Percentiles rank a stretch among this genome's conserved stretches.
These are phyloP conservation scores for Imbricaverruca yamaguchii DNA, from an alignment of 2,888 invertebrate species.

Conservation along the genomic window DNA sequence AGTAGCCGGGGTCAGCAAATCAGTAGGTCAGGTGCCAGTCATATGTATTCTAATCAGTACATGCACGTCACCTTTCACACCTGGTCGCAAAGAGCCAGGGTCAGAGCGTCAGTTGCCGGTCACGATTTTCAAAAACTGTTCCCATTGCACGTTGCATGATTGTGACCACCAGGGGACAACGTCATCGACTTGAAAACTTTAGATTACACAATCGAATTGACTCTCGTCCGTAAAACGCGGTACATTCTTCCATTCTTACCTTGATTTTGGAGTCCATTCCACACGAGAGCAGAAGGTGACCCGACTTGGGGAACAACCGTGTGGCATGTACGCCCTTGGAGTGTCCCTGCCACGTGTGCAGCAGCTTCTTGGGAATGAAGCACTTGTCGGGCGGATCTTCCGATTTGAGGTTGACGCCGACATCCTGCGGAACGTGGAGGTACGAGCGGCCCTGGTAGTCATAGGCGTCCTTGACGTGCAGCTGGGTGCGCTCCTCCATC, in stretches of 20 bases:
- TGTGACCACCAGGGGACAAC: no score
- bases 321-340: slow-evolving; percentile 92
- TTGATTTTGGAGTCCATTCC: slow-evolving; percentile 97
- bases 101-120: no score
- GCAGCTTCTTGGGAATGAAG: slow-evolving; percentile 89
- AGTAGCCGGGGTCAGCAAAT: slow-evolving; percentile 2
- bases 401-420: slow-evolving; percentile 78
- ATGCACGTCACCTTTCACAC: no score
- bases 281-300: slow-evolving; percentile 87
- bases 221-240: no score
- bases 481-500: slow-evolving; percentile 86
- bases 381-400: slow-evolving; percentile 87
- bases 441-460: slow-evolving; percentile 98
- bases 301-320: slow-evolving; percentile 88
- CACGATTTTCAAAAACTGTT: no score
- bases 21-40: no score
- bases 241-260: slow-evolving; percentile 43
- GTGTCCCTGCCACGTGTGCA: slow-evolving; percentile 96
- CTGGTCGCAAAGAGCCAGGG: no score
- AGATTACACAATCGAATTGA: no score
- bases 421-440: slow-evolving; percentile 83
- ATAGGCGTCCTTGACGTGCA: slow-evolving; percentile 84
- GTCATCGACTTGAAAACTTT: no score
- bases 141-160: no score
- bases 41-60: no score